Evolutionary conservation across 1,140 invertebrate species (phyloP).

Genomic region (Portunus trituberculatus): DNA sequence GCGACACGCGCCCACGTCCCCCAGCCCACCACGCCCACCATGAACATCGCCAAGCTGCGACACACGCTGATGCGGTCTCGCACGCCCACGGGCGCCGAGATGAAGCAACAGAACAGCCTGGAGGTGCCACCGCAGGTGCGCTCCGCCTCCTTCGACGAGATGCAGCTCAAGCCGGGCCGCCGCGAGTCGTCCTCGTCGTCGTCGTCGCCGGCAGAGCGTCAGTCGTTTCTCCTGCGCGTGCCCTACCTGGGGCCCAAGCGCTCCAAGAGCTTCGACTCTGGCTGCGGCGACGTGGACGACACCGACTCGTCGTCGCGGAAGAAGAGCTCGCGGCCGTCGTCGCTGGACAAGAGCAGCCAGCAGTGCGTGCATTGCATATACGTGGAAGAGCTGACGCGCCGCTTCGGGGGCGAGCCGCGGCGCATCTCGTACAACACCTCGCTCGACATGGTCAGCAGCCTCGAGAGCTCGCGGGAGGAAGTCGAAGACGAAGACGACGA

Average conservation of each 20-base stretch:
- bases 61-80: constrained; percentile 92
- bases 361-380: constrained; percentile 78
- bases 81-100: constrained; percentile 91
- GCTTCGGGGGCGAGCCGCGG: constrained; percentile 46
- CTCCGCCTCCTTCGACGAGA: constrained; percentile 93
- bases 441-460: constrained; percentile 60
- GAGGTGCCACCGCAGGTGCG: constrained; percentile 93
- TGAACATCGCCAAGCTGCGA: constrained; percentile 85
- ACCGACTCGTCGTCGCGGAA: constrained; percentile 84
- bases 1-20: constrained; percentile 56
- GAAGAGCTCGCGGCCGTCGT: constrained; percentile 84
- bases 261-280: constrained; percentile 90
- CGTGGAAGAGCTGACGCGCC: constrained; percentile 75
- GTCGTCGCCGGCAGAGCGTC: constrained; percentile 78
- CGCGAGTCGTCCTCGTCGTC: constrained; percentile 78
- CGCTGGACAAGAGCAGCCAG: constrained; percentile 70
- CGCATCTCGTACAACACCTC: constrained; percentile 61
- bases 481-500: constrained; percentile 74
- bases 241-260: constrained; percentile 83
- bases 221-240: constrained; percentile 77
- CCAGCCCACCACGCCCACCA: constrained; percentile 52
- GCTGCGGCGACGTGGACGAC: constrained; percentile 82
- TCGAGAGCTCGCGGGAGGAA: constrained; percentile 70
- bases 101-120: constrained; percentile 93
- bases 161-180: constrained; percentile 88